Conservation (phyloP, 2,797 vertebrate genomes). For the Limosa lapponica region DNA sequence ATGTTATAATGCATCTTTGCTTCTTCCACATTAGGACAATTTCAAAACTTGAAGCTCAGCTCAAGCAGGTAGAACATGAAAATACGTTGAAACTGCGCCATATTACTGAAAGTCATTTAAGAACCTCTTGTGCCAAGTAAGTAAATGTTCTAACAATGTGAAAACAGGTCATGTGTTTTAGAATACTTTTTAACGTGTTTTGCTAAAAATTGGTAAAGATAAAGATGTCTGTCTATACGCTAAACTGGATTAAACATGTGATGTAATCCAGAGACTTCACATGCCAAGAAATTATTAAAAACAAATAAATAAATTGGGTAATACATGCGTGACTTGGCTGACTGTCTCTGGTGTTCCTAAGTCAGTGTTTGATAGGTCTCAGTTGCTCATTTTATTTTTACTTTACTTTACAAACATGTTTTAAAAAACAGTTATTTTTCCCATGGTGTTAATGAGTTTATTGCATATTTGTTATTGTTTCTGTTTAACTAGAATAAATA, state of each 20-base stretch:
- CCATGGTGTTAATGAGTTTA: neutral
- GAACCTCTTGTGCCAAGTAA: slow-evolving; percentile 84
- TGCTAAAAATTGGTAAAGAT: neutral
- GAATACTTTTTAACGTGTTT: neutral
- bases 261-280: neutral
- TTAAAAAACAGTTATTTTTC: neutral
- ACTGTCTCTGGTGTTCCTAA: neutral
- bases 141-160: neutral
- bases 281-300: neutral
- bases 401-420: neutral
- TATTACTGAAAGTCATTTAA: slow-evolving; percentile 70
- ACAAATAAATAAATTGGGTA: neutral
- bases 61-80: slow-evolving; percentile 95
- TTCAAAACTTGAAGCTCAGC: slow-evolving; percentile 92
- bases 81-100: slow-evolving; percentile 82
- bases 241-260: neutral
- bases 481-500: neutral
- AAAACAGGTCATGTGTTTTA: neutral
- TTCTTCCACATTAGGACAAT: slow-evolving; percentile 80
- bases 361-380: neutral
- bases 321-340: neutral
- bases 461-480: neutral
- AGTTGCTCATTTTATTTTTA: neutral
- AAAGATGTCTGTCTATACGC: neutral
- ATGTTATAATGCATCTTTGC: neutral